These are phyloP conservation scores for Leptoteleia sp. DNA, from an alignment of 1,140 invertebrate genomes.

Conservation along the genomic window DNA sequence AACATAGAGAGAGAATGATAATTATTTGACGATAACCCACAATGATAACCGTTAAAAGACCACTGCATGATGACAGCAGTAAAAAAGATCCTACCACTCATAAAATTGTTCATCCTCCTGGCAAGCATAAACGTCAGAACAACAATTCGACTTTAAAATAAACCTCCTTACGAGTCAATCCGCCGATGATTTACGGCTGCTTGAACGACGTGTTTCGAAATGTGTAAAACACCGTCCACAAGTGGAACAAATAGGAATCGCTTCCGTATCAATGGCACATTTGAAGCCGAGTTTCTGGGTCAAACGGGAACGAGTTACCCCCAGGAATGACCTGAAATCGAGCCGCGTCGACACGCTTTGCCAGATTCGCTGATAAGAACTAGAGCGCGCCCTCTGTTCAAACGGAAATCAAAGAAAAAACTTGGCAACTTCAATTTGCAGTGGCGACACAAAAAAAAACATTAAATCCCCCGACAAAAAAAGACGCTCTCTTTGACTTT, in stretches of 20 bases:
- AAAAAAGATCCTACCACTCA: constrained; percentile 23
- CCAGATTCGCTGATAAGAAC: constrained; percentile 18
- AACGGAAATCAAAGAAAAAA: not conserved
- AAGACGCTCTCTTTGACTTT: constrained; percentile 13
- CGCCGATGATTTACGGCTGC: constrained; percentile 16
- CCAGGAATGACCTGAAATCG: constrained; percentile 28
- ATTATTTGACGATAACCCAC: too few species aligned
- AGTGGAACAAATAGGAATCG: constrained; percentile 44
- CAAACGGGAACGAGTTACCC: too few species aligned
- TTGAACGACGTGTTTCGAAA: constrained; percentile 25
- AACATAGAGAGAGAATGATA: too few species aligned
- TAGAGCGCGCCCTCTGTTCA: constrained; percentile 5
- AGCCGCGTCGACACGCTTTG: constrained; percentile 20
- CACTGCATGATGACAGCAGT: constrained; percentile 13
- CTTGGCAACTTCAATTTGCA: constrained; percentile 28
- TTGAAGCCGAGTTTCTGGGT: not conserved
- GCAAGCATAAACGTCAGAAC: constrained; percentile 20
- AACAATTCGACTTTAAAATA: constrained; percentile 36
- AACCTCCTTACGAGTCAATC: constrained; percentile 47
- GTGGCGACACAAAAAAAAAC: too few species aligned
- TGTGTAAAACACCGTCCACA: constrained; percentile 18
- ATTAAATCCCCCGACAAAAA: constrained; percentile 2
- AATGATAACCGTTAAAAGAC: constrained; percentile 22
- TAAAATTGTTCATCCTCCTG: constrained; percentile 30
- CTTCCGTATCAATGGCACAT: constrained; percentile 32